These are phyloP conservation scores for Zapus hudsonius DNA, from an alignment of 2,113 vertebrate genomes.

Conservation along the genomic window DNA sequence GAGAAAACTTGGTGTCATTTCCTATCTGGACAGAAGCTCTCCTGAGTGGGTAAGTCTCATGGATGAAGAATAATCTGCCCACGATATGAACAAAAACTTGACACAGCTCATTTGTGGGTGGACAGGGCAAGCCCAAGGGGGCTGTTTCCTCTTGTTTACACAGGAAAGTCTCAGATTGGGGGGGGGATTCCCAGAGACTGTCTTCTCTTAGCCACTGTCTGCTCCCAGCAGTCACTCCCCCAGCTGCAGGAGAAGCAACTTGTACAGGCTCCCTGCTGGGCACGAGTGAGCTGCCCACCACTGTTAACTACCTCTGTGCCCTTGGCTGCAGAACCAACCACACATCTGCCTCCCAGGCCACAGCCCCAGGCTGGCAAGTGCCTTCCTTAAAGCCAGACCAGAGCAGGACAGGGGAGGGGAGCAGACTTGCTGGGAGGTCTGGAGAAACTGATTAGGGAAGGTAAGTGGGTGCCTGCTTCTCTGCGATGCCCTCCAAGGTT, in stretches of 20 bases:
- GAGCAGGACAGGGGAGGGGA: background rate
- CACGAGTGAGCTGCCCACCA: constrained; percentile 58
- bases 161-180: constrained; percentile 47
- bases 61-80: background rate
- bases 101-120: background rate
- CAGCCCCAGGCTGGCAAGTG: background rate
- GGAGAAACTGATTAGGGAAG: background rate
- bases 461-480: background rate
- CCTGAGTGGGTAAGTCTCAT: background rate
- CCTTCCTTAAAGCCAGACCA: background rate
- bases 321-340: constrained; percentile 45
- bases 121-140: background rate
- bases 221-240: background rate
- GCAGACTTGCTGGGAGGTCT: too few relatives aligned
- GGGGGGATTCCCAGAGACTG: constrained; percentile 36
- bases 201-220: constrained; percentile 27
- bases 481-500: background rate
- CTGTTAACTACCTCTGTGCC: constrained; percentile 63
- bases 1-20: background rate
- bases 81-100: background rate
- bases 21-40: background rate
- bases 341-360: constrained; percentile 18
- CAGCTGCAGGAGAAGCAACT: background rate
- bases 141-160: constrained; percentile 62
- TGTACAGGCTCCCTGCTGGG: constrained; percentile 9